phyloP scores from a whole-genome alignment of 2,797 vertebrate genomes.

The Gobionotothen gibberifrons region DNA sequence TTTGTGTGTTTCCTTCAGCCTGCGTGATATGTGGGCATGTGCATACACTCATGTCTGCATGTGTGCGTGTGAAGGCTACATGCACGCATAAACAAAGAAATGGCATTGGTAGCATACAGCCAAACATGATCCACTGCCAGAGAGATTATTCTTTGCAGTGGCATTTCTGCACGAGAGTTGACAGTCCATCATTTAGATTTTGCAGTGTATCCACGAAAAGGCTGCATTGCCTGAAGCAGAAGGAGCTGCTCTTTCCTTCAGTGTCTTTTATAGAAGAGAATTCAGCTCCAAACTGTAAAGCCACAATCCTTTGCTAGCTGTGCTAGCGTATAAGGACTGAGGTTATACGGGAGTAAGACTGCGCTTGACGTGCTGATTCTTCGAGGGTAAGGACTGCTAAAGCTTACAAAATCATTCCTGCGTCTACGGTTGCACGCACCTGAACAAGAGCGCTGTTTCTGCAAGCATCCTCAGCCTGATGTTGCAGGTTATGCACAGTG shows the following conservation, averaged over 20 bases:
- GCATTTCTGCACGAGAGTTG: constrained; percentile 84
- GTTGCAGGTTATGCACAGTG: constrained; percentile 69
- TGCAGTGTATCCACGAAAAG: constrained; percentile 85
- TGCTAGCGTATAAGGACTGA: constrained; percentile 62
- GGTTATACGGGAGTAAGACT: constrained; percentile 53
- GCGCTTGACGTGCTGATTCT: constrained; percentile 57
- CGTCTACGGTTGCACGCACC: constrained; percentile 52
- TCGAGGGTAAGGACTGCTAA: constrained; percentile 49
- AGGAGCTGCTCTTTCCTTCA: constrained; percentile 82
- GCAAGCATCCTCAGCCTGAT: constrained; percentile 55
- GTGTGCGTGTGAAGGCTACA: constrained; percentile 68
- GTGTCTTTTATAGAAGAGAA: constrained; percentile 80
- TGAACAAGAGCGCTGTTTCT: constrained; percentile 44
- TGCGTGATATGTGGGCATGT: constrained; percentile 46
- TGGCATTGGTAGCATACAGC: constrained; percentile 81
- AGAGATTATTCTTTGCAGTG: constrained; percentile 87
- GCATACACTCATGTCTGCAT: constrained; percentile 55
- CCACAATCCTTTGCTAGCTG: constrained; percentile 69
- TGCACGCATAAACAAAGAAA: constrained; percentile 80
- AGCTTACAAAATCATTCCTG: constrained; percentile 49
- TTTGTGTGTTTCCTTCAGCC: constrained; percentile 21
- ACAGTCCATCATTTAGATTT: constrained; percentile 89
- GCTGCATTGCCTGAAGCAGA: constrained; percentile 83
- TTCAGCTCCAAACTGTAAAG: constrained; percentile 79
- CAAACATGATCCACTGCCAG: constrained; percentile 85